Evolutionary conservation across 2,888 invertebrate genomes (phyloP).

Genomic region (Tenodera sinensis): DNA sequence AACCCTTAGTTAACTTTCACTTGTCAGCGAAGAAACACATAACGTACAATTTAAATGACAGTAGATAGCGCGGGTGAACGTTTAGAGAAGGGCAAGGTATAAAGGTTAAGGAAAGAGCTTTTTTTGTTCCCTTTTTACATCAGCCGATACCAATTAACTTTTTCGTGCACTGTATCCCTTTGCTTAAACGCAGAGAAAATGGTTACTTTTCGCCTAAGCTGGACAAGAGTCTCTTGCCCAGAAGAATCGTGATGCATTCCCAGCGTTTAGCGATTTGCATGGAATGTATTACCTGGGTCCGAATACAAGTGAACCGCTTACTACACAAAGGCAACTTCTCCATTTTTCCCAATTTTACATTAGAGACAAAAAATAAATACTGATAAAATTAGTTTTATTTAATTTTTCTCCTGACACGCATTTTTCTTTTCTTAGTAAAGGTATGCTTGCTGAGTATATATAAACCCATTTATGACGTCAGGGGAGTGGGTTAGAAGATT

Average conservation of each 20-base stretch:
- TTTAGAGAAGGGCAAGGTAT: not conserved
- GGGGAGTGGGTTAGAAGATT: no score
- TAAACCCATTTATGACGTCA: no score
- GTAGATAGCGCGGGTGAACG: not conserved
- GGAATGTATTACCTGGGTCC: no score
- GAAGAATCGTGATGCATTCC: not conserved
- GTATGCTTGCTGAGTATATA: no score
- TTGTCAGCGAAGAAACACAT: not conserved
- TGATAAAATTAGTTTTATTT: no score
- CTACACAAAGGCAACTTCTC: no score
- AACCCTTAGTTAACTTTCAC: not conserved
- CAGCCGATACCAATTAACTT: slow-evolving; percentile 23
- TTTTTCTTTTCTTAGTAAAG: no score
- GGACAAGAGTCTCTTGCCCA: not conserved
- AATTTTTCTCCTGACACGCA: no score
- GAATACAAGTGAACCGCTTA: no score
- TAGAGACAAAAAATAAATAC: no score
- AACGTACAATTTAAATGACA: not conserved
- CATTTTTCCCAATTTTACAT: no score
- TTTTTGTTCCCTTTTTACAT: not conserved
- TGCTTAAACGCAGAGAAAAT: not conserved
- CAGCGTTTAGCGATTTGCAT: not conserved
- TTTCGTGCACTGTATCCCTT: not conserved
- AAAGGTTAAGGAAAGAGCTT: not conserved
- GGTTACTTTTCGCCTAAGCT: not conserved